Percentiles rank a stretch among this genome's conserved stretches.
Conservation (phyloP, 2,797 vertebrate species). For the Lithobates pipiens region DNA sequence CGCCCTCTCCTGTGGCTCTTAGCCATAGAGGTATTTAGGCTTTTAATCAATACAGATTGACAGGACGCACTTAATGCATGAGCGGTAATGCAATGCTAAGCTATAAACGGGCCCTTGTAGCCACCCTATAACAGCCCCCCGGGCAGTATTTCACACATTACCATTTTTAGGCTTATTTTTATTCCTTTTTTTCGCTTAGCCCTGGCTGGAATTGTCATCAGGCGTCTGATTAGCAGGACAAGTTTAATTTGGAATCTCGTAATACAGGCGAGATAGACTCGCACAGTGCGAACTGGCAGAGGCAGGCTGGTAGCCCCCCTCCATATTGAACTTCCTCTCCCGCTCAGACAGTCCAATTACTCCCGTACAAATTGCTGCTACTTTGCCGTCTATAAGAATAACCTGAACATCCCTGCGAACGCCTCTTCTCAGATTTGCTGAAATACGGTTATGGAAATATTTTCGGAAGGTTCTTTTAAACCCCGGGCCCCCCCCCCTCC, state of each 20-base stretch:
- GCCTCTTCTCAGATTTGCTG: neutral
- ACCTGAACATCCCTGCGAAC: neutral
- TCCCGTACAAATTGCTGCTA: constrained; percentile 27
- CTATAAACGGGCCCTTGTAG: too few relatives aligned
- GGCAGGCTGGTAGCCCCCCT: neutral
- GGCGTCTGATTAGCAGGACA: neutral
- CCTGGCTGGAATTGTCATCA: neutral
- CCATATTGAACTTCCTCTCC: neutral
- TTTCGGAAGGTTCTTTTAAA: constrained; percentile 21
- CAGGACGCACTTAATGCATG: too few relatives aligned
- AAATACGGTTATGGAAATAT: constrained; percentile 15
- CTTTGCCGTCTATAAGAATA: constrained; percentile 1
- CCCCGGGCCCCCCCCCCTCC: neutral
- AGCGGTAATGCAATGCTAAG: too few relatives aligned
- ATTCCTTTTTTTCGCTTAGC: too few relatives aligned
- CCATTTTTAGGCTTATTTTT: too few relatives aligned
- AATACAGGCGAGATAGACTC: neutral
- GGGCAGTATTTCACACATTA: too few relatives aligned
- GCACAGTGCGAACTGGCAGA: neutral
- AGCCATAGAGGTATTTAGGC: too few relatives aligned
- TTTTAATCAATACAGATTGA: too few relatives aligned
- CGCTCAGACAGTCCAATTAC: constrained; percentile 36
- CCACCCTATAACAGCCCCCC: too few relatives aligned
- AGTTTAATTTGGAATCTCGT: neutral
- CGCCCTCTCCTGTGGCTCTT: too few relatives aligned